Evolutionary conservation across 1,140 invertebrate species (phyloP).

Genomic region (Ridgeia piscesae): DNA sequence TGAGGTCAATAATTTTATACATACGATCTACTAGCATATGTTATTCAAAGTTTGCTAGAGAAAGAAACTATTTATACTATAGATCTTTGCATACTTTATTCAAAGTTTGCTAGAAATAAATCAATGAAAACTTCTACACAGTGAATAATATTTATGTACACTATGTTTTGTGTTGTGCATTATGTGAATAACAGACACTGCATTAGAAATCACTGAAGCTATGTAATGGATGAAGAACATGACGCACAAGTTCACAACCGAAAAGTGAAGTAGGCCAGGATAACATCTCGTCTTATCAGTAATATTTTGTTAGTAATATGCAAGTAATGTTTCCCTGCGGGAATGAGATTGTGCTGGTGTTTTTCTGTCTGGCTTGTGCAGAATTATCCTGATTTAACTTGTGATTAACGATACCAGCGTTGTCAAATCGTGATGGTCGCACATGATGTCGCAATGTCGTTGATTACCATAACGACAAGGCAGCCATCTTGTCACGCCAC

Average conservation of each 20-base stretch:
- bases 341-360: not conserved
- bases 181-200: too few species aligned
- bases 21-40: too few species aligned
- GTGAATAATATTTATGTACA: too few species aligned
- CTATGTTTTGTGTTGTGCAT: too few species aligned
- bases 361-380: not conserved
- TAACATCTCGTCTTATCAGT: not conserved
- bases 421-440: not conserved
- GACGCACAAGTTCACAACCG: not conserved
- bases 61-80: too few species aligned
- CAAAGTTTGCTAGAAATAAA: too few species aligned
- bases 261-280: not conserved
- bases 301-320: not conserved
- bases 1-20: too few species aligned
- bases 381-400: not conserved
- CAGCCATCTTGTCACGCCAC: not conserved
- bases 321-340: not conserved
- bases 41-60: too few species aligned
- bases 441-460: not conserved
- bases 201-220: too few species aligned
- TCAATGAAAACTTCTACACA: too few species aligned
- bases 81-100: too few species aligned
- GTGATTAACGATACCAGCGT: not conserved
- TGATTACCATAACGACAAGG: not conserved
- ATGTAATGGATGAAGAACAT: too few species aligned